Conservation (phyloP, 2,113 vertebrate species). For the Rhynchomys soricoides region DNA sequence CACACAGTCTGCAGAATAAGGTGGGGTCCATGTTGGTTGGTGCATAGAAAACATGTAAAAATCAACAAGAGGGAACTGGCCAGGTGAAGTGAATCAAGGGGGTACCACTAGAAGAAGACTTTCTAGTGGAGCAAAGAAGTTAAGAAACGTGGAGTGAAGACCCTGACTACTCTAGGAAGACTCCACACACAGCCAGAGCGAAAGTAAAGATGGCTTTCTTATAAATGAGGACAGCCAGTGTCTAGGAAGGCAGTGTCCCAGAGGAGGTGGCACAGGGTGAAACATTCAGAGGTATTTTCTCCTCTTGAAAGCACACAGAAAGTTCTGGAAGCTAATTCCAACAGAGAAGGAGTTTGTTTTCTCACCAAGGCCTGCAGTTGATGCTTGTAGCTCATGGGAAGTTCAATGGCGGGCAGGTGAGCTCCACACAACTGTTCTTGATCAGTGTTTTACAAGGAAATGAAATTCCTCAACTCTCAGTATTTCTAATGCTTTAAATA, state of each 20-base stretch:
- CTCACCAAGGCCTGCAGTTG: not conserved
- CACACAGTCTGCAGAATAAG: not conserved
- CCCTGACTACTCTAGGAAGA: too few relatives aligned
- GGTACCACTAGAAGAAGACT: not conserved
- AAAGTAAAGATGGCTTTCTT: not conserved
- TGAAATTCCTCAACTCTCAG: not conserved
- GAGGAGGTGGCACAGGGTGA: not conserved
- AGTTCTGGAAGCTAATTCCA: not conserved
- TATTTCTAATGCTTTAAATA: not conserved
- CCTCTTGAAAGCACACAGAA: not conserved
- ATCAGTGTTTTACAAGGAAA: not conserved
- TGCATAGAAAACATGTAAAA: not conserved
- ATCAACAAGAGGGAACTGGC: not conserved
- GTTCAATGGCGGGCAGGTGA: not conserved
- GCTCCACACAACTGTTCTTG: not conserved
- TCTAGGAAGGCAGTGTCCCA: not conserved
- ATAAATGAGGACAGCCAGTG: not conserved
- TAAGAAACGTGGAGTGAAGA: not conserved
- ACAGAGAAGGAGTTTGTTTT: not conserved
- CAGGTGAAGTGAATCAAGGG: too few relatives aligned
- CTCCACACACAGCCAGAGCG: not conserved
- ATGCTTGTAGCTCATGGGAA: accelerated
- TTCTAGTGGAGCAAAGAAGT: too few relatives aligned
- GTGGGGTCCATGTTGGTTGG: not conserved
- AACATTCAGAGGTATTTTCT: not conserved